Evolutionary conservation across 2,888 invertebrate genomes (phyloP), one percentile per base, ranked within the genome.

Genomic region (Thymelicus acteon): DNA sequence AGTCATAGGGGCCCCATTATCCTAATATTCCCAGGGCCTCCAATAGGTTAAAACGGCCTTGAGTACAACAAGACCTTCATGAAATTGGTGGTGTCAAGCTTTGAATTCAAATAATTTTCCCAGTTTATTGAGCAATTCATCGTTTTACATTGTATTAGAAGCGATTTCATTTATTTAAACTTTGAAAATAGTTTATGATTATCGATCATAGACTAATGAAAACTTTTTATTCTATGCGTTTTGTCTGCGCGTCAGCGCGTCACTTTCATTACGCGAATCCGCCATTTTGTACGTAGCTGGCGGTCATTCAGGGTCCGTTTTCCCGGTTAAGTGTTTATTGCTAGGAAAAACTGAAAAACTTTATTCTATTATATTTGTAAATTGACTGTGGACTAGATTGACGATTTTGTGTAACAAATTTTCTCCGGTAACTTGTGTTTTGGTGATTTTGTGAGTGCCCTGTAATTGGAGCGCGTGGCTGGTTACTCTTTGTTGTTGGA

Each of bases 281-380:
- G 94, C 94, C 94, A 94, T 94, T 94, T 94, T 94, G 94, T 92
- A 93, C 90, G 92, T 92, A 87, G 93, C 92, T 92, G 92, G 94
- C 92, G 92, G 94, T 91, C 91, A 89, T 89, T 90, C 88, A 85
- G 85, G 90, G 85, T 88, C 87, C 85, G 89, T 87, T 90, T 88
- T 89, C 86, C 87, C 86, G 85, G 89, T 87, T 86, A 83, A 86
- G 91, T 90, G 93, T 89, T 87, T 88, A 85, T 87, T 86, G 81
- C 87, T 82, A 87, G 87, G 87, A 88, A 88, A 87, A 89, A 87
- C 87, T 88, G 78, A 78, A 84, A 88, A 91, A 92, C 88, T 90
- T 88, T 83, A 80, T 87, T 82, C 60, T 81, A 85, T 84, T 84
- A 79, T 87, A 86, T 87, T 80, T 82, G 78, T 78, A 83, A 82